Evolutionary conservation across 2,888 invertebrate species (phyloP), one percentile per base, ranked within the genome.

Genomic region (Argynnis bischoffii): DNA sequence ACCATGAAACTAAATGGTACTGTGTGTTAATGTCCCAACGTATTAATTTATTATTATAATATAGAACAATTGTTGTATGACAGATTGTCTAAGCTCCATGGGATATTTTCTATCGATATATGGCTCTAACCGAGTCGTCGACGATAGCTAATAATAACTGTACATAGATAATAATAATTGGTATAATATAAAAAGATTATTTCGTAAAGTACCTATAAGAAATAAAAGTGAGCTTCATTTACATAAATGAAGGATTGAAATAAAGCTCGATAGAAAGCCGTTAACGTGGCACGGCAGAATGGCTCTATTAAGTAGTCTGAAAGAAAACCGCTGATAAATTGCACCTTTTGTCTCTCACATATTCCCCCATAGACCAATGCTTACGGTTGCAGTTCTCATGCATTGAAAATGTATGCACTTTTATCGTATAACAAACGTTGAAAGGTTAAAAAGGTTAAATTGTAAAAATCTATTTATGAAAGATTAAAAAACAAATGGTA

Each of bases 311-410:
- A 70, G 65, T 69, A 63, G 63, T 70, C 69, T 72, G 72, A 72
- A 74, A 70, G 69, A 69, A 71, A 71, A 74, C 74, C 74, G 63
- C 72, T 69, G 66, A 74, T 74, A 74, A 72, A 74, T 74, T 74
- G 70, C 69, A 64, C 57, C 72, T 64, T 72, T 74, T 74, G 74
- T 74, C 64, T 69, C 54, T 18, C 63, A 61, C 61, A 57, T 64
- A 48, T 53, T 53, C 60, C 15, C 18, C 66, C 47, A 61, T 61
- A 35, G 35, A 61, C 61, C 61, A 51, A 41, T 61, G 61, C 61
- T 61, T 51, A 61, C 61, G 64, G 56, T 55, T 65, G 54, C 64
- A n/a, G 64, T 67, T 71, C 57, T 69, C 64, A 64, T 66, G 64
- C 67, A 69, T 63, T 57, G 61, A 66, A 61, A 55, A 64, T 66